Base-by-base conservation (phyloP, 2,113 vertebrate genomes). In the Cynopterus brachyotis region DNA sequence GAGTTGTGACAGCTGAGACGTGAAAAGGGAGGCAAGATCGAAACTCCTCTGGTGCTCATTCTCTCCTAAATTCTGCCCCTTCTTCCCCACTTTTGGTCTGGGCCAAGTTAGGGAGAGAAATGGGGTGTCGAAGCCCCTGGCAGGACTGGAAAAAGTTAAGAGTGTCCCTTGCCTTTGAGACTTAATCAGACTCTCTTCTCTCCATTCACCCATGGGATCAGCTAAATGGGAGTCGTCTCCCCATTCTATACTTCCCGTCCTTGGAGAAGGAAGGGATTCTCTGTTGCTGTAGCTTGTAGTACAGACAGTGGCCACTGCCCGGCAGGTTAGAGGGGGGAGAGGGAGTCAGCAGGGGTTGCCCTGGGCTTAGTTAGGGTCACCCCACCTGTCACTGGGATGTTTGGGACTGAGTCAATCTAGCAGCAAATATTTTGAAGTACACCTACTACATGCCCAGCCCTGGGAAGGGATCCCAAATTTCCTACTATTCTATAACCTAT, bases 1-100 rank as follows among this genome's bases (percentile, higher is more conserved):
- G 40, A 32, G 53, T 35, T 15, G 37, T 35, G 50, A n/a, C 40
- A 50, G n/a, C 64, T 9, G 28, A 37, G 70, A 17, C n/a, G 1
- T 30, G 28, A 50, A 50, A 50, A 50, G 69, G 45, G 75, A 66
- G 72, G 70, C 17, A 6, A 1, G 2, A 0, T 6, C 16, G 64
- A n/a, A 26, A 20, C n/a, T 15, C 40, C 5, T 0, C 66, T 2
- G 3, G 0, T 2, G 17, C 45, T 60, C 66, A 20, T 55, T 40
- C 26, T 55, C 24, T 32, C 62, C 69, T 69, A 30, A 28, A 3
- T 42, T 67, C 26, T 57, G 30, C 32, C 50, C 22, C 26, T 9
- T 16, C 79, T 37, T n/a, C 10, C 37, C 40, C 10, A 70, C 75
- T 35, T 57, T 87, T 40, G 26, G 45, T 40, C 82, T 45, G 64